These are phyloP conservation scores for Nemoura dubitans DNA, from an alignment of 2,888 invertebrate genomes.

Conservation along the genomic window DNA sequence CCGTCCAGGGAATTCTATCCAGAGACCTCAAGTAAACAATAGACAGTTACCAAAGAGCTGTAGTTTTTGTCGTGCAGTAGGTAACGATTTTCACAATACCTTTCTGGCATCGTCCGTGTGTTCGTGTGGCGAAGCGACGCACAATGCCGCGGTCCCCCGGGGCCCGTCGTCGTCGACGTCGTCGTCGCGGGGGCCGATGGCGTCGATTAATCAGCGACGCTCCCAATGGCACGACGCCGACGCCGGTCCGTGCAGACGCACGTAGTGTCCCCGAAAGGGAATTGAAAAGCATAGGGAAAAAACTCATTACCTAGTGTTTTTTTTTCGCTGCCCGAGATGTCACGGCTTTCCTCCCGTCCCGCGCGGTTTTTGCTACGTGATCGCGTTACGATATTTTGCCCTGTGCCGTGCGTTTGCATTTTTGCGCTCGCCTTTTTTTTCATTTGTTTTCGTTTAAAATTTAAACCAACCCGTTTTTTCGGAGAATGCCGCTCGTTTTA, in stretches of 20 bases:
- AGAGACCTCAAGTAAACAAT: neutral
- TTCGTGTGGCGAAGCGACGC: neutral
- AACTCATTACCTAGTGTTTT: neutral
- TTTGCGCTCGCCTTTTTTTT: neutral
- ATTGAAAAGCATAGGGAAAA: conserved; percentile 9
- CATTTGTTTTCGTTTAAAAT: neutral
- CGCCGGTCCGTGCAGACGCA: neutral
- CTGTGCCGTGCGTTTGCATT: neutral
- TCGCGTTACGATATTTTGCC: neutral
- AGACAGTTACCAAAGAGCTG: neutral
- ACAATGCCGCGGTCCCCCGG: neutral
- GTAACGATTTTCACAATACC: conserved; percentile 5
- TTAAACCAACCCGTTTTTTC: neutral
- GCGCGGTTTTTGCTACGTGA: neutral
- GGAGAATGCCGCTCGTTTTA: neutral
- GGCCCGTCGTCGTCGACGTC: neutral
- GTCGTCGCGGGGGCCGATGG: neutral
- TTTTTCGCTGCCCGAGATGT: neutral
- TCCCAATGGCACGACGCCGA: neutral
- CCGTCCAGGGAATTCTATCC: neutral
- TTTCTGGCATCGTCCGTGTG: neutral
- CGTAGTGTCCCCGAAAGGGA: neutral
- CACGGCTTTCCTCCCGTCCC: neutral
- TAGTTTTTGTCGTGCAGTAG: neutral
- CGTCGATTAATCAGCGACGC: conserved; percentile 7